Evolutionary conservation across 2,113 vertebrate species (phyloP).

Genomic region (Oreochromis tanganicae): DNA sequence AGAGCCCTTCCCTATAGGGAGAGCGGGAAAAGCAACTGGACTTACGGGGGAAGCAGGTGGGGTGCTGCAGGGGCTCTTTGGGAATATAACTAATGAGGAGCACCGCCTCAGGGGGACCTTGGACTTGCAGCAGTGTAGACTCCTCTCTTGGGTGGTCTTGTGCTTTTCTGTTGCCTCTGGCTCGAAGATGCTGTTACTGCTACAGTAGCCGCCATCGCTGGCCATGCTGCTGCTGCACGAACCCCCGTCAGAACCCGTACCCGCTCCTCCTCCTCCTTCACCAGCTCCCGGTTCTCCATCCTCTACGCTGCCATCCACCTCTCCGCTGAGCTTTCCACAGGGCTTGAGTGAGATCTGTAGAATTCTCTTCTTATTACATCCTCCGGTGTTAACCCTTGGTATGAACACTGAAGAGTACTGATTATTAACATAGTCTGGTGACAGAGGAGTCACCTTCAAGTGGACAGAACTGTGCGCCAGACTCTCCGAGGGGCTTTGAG

Average conservation of each 20-base stretch:
- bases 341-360: conserved; percentile 87
- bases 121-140: conserved; percentile 59
- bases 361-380: conserved; percentile 78
- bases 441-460: conserved; percentile 80
- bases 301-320: conserved; percentile 42
- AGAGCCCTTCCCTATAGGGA: conserved; percentile 56
- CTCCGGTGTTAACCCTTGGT: conserved; percentile 65
- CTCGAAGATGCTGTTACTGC: conserved; percentile 79
- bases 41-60: conserved; percentile 83
- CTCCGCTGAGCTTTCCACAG: conserved; percentile 61
- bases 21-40: conserved; percentile 62
- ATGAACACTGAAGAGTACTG: conserved; percentile 72
- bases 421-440: conserved; percentile 67
- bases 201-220: conserved; percentile 74
- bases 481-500: conserved; percentile 61
- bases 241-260: conserved; percentile 73
- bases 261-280: conserved; percentile 37
- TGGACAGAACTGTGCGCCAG: conserved; percentile 71
- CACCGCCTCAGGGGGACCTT: conserved; percentile 85
- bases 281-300: conserved; percentile 48
- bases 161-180: conserved; percentile 74
- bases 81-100: conserved; percentile 92
- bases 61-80: conserved; percentile 84
- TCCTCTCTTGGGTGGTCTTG: conserved; percentile 53
- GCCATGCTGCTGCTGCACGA: conserved; percentile 76